Evolutionary conservation across 2,888 invertebrate genomes (phyloP), one percentile per base, ranked within the genome.

Genomic region (Papilio elwesi): DNA sequence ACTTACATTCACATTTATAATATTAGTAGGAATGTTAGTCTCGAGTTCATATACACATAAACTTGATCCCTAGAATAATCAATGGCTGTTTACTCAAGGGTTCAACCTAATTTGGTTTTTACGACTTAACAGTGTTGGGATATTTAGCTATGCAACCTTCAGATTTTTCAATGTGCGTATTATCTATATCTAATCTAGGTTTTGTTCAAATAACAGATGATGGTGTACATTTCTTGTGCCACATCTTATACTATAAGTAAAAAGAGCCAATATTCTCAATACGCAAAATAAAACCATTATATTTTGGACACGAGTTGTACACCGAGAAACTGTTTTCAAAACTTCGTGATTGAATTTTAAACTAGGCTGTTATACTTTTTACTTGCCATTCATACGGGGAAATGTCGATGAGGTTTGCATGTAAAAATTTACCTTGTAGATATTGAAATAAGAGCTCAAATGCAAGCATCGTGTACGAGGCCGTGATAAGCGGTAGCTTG

Each of bases 341-440:
- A 65, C 65, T 65, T 65, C 36, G n/a, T 65, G 65, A 65, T 65
- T 65, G 65, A 65, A 65, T 65, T 65, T 65, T 65, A 38, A 65
- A 65, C 65, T 65, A 65, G 65, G 65, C 65, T 65, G 49, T 49
- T 36, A 65, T 65, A 36, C 65, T 68, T 48, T 26, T 68, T 43
- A 13, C 43, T 57, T 57, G 68, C 57, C 13, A 68, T 68, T 68
- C 68, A 68, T 47, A n/a, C 47, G 47, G 48, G 38, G 48, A 68
- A 26, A 47, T 57, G 36, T 13, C 10, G 65, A 51, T 65, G 36
- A 11, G 9, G 65, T 12, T 36, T 43, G 13, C 48, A 57, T 6
- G 12, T 6, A 12, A 48, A 57, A 55, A 48, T 68, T 11, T 0
- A 68, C 68, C n/a, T 68, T 68, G 26, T 13, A 0, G 10, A 3